Evolutionary conservation across 2,113 vertebrate species (phyloP).

Genomic region (Cyprinodon brontotheroides): DNA sequence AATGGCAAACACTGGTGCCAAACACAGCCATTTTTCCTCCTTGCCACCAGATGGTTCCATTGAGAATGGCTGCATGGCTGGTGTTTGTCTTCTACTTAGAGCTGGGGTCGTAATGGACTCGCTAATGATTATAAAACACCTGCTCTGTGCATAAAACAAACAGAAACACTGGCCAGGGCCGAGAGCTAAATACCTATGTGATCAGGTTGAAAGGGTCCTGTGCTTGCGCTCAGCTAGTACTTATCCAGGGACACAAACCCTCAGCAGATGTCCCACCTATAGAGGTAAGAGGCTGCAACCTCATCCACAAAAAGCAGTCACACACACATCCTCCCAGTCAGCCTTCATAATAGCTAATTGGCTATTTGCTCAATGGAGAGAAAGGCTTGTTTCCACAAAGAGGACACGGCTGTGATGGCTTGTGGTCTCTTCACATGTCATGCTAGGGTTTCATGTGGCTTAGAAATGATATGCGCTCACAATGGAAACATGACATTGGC

Average conservation of each 20-base stretch:
- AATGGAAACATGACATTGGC: constrained; percentile 43
- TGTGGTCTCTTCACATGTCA: constrained; percentile 55
- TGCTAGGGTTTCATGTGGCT: constrained; percentile 70
- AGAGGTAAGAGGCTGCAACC: constrained; percentile 69
- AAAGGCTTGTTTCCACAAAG: constrained; percentile 68
- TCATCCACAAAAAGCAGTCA: constrained; percentile 39
- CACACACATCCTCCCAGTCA: constrained; percentile 52
- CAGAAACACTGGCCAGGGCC: constrained; percentile 66
- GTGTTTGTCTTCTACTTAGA: constrained; percentile 81
- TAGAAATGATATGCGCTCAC: constrained; percentile 48
- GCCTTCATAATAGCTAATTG: constrained; percentile 71
- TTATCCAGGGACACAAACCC: constrained; percentile 68
- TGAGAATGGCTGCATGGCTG: constrained; percentile 63
- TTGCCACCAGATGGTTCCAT: constrained; percentile 82
- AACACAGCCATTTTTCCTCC: constrained; percentile 74
- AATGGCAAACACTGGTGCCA: constrained; percentile 75
- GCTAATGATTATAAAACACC: constrained; percentile 82
- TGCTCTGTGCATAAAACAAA: constrained; percentile 84
- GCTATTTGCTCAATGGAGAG: constrained; percentile 73
- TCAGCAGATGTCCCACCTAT: constrained; percentile 73
- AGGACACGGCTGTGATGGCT: constrained; percentile 54
- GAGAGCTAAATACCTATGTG: constrained; percentile 78
- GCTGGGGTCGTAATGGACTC: constrained; percentile 74
- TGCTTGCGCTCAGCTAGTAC: constrained; percentile 51
- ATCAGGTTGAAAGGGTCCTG: constrained; percentile 75